phyloP scores from a whole-genome alignment of 2,797 vertebrate species.

The Acanthurus lineatus region DNA sequence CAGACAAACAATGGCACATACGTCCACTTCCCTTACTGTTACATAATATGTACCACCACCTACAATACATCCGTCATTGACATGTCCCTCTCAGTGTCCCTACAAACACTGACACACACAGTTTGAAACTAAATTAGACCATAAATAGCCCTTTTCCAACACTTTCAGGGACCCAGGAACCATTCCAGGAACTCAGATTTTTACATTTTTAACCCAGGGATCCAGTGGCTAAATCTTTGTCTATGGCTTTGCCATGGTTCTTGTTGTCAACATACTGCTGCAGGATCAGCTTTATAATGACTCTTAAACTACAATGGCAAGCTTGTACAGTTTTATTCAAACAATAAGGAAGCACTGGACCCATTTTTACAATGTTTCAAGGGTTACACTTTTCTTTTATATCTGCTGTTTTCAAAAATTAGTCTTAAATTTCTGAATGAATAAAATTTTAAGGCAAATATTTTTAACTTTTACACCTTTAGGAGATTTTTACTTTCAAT shows the following conservation, averaged over 20 bases:
- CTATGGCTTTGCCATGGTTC: background rate
- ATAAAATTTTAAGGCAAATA: background rate
- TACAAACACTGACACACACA: constrained; percentile 20
- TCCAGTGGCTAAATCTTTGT: background rate
- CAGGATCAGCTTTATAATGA: background rate
- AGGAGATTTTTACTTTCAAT: background rate
- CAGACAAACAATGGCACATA: background rate
- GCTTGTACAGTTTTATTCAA: background rate
- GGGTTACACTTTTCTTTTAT: background rate
- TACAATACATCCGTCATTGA: constrained; percentile 23
- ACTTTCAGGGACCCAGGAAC: constrained; percentile 13
- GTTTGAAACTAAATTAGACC: background rate
- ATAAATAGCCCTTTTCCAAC: constrained; percentile 37
- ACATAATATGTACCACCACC: constrained; percentile 21
- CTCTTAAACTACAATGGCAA: background rate
- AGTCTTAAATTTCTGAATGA: background rate
- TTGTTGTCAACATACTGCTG: background rate
- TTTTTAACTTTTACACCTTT: background rate
- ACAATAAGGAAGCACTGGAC: background rate
- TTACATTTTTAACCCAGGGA: background rate
- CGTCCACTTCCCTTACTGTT: constrained; percentile 29
- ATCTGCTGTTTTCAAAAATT: background rate
- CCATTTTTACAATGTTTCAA: background rate
- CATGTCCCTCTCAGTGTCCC: constrained; percentile 23
- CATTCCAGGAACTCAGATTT: constrained; percentile 1